phyloP scores from a whole-genome alignment of 2,797 vertebrate species.

The Margarornis squamiger region DNA sequence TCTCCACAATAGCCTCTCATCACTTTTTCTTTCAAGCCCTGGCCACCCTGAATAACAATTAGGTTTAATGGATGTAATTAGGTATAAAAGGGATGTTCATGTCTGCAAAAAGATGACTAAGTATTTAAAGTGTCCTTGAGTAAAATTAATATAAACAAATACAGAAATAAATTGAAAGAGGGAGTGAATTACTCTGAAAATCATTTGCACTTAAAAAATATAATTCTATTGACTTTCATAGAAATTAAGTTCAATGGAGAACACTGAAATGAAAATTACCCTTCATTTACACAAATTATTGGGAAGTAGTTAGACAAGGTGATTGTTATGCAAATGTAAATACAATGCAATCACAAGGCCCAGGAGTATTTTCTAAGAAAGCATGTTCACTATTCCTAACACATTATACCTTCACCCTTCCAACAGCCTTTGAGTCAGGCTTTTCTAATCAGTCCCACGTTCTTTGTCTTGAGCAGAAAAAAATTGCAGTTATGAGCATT shows the following conservation, averaged over 20 bases:
- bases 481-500: not conserved
- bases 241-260: not conserved
- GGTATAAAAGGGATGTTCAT: not conserved
- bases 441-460: not conserved
- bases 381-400: not conserved
- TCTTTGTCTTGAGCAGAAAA: not conserved
- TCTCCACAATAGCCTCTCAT: not conserved
- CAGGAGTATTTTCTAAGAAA: not conserved
- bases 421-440: not conserved
- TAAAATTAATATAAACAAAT: not conserved
- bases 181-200: not conserved
- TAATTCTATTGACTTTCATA: not conserved
- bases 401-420: not conserved
- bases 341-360: not conserved
- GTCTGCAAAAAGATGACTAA: not conserved
- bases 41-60: not conserved
- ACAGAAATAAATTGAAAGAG: not conserved
- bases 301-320: not conserved
- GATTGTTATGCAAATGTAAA: conserved; percentile 1
- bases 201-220: not conserved
- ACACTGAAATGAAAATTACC: not conserved
- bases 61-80: not conserved
- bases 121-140: not conserved
- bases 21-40: not conserved
- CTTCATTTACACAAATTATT: not conserved